Evolutionary conservation across 2,888 invertebrate genomes (phyloP).

Genomic region (Phalera bucephala): DNA sequence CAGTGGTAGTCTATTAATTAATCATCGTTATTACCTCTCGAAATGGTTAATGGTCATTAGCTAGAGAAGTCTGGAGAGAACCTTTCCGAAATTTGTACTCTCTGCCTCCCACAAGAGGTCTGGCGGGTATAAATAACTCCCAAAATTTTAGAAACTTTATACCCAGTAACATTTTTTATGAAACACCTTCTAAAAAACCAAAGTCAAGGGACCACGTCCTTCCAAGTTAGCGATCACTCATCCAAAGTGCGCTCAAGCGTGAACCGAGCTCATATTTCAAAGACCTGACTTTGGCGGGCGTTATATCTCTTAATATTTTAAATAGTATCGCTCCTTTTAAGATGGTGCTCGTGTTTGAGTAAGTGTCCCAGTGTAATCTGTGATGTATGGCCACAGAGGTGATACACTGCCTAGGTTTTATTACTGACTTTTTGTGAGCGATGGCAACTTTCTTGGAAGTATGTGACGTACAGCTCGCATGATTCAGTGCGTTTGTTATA

Average conservation of each 20-base stretch:
- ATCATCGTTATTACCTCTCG: too few species aligned
- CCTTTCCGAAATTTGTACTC: too few species aligned
- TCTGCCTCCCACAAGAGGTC: too few species aligned
- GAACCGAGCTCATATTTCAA: slow-evolving; percentile 33
- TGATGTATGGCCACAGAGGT: slow-evolving; percentile 40
- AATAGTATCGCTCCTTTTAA: slow-evolving; percentile 39
- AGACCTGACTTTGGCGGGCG: slow-evolving; percentile 26
- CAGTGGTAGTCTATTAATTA: too few species aligned
- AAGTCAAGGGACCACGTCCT: slow-evolving; percentile 8
- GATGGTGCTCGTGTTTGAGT: slow-evolving; percentile 42
- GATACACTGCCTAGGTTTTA: slow-evolving; percentile 28
- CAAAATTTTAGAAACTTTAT: too few species aligned
- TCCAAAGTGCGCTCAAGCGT: slow-evolving; percentile 19
- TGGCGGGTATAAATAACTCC: too few species aligned
- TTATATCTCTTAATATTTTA: slow-evolving; percentile 34
- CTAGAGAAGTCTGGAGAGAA: too few species aligned
- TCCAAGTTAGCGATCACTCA: slow-evolving; percentile 13
- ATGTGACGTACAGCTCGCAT: neutral
- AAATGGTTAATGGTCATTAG: too few species aligned
- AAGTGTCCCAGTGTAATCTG: slow-evolving; percentile 45
- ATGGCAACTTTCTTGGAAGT: slow-evolving; percentile 18
- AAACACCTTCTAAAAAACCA: slow-evolving; percentile 10
- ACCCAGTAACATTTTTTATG: neutral
- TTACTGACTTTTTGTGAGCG: slow-evolving; percentile 11
- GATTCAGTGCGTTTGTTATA: too few species aligned